Conservation (phyloP, 1,140 invertebrate species). For the Drosophila azteca region DNA sequence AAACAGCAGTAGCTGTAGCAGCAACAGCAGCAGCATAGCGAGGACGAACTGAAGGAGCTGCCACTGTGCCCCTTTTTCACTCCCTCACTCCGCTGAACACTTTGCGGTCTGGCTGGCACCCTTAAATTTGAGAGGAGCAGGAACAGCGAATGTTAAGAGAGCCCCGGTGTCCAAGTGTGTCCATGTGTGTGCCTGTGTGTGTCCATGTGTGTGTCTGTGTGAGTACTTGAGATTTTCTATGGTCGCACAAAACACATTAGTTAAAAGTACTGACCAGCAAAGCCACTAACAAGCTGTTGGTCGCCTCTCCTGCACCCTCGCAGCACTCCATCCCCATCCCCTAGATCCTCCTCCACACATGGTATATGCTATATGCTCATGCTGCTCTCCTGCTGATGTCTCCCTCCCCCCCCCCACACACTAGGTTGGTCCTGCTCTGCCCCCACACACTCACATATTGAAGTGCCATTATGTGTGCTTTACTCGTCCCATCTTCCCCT, state of each 20-base stretch:
- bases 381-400: neutral
- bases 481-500: conserved; percentile 45
- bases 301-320: conserved; percentile 5
- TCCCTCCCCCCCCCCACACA: too few species aligned
- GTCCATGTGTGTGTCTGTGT: conserved; percentile 29
- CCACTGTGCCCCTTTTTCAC: conserved; percentile 3
- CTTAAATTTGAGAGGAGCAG: conserved; percentile 29
- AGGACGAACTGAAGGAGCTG: conserved; percentile 45
- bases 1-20: conserved; percentile 4
- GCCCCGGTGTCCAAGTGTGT: conserved; percentile 36
- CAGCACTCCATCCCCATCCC: neutral
- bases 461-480: conserved; percentile 62
- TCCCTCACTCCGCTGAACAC: conserved; percentile 8
- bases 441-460: conserved; percentile 46
- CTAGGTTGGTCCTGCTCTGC: too few species aligned
- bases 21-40: conserved; percentile 15
- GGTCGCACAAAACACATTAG: conserved; percentile 80
- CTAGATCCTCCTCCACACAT: conserved; percentile 1
- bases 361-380: conserved; percentile 2
- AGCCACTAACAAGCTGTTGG: conserved; percentile 81
- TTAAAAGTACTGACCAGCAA: conserved; percentile 82
- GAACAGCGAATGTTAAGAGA: conserved; percentile 42
- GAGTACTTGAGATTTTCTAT: conserved; percentile 78
- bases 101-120: conserved; percentile 65
- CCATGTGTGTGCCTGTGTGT: conserved; percentile 29